Percentiles rank a stretch among this genome's conserved stretches.
Evolutionary conservation across 2,888 invertebrate species (phyloP).

Genomic region (Masnerella sp.): DNA sequence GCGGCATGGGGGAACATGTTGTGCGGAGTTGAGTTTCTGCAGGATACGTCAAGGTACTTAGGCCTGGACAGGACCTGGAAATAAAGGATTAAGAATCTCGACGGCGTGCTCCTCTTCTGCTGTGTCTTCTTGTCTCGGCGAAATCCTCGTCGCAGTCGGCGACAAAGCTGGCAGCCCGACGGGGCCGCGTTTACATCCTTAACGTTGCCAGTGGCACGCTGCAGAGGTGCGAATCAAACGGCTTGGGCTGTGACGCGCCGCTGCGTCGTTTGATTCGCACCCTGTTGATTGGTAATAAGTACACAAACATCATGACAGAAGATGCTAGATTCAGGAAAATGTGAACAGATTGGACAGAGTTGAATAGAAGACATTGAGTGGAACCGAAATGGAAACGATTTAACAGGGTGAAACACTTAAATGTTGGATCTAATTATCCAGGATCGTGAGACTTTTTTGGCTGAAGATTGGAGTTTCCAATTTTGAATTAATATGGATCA

Average conservation of each 20-base stretch:
- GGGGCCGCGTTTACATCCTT: too few species aligned
- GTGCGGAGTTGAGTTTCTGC: slow-evolving; percentile 75
- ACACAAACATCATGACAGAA: slow-evolving; percentile 40
- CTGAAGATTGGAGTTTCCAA: too few species aligned
- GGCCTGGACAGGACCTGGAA: slow-evolving; percentile 78
- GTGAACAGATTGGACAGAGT: slow-evolving; percentile 48
- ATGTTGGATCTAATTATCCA: slow-evolving; percentile 7
- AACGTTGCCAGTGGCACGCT: neutral
- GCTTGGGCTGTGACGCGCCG: neutral
- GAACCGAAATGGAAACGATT: slow-evolving; percentile 13
- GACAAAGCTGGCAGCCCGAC: slow-evolving; percentile 19
- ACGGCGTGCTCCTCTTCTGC: slow-evolving; percentile 47
- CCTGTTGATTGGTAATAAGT: slow-evolving; percentile 23
- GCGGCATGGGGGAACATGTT: slow-evolving; percentile 73
- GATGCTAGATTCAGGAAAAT: slow-evolving; percentile 55
- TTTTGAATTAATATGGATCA: too few species aligned
- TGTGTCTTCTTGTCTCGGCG: slow-evolving; percentile 36
- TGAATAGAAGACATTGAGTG: slow-evolving; percentile 40
- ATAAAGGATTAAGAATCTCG: slow-evolving; percentile 75
- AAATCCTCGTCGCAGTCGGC: slow-evolving; percentile 42
- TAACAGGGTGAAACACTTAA: too few species aligned
- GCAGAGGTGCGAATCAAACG: slow-evolving; percentile 18
- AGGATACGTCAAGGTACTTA: slow-evolving; percentile 75
- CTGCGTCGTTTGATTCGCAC: slow-evolving; percentile 29
- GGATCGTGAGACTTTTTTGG: too few species aligned